Evolutionary conservation across 2,888 invertebrate genomes (phyloP), one percentile per base, ranked within the genome.

Genomic region (Ornithoptera alexandrae): DNA sequence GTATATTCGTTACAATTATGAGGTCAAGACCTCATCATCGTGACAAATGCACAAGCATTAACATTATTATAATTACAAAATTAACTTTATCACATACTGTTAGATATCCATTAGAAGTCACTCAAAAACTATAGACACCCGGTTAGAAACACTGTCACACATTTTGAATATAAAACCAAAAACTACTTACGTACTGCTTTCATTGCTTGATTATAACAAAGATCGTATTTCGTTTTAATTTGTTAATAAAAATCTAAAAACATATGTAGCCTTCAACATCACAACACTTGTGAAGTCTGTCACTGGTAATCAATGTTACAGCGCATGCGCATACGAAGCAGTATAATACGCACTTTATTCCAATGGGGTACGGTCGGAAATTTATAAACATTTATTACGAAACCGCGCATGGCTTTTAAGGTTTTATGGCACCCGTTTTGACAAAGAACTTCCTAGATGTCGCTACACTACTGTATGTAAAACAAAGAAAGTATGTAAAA

Each of bases 261-360:
- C 65, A 65, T 67, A 63, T 68, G 74, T 59, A 68, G 57, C 59
- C 63, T 64, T 71, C 66, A 58, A 69, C 65, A 66, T 61, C 63
- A 68, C 67, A 58, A 65, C 71, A 60, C 75, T 74, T 75, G 77
- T 73, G 76, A 73, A 76, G 74, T 72, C 74, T 83, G 84, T 82
- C 83, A 84, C 73, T 73, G 80, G 77, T 84, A 89, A 90, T 91
- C 90, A 81, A 90, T 90, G 78, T 76, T 74, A 84, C 74, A 75
- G 84, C 91, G 91, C 91, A 89, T 58, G 91, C 90, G 91, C 83
- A 73, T 73, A 73, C 5, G 6, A 1, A 36, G 7, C 73, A 72
- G n/a, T 1, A 61, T 0, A 81, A 76, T 74, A 70, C 71, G 1
- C 15, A 69, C 73, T 69, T 76, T 83, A 81, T 57, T 0, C 0